These are phyloP conservation scores for Chionodraco myersi DNA, from an alignment of 2,113 vertebrate species.

Conservation along the genomic window DNA sequence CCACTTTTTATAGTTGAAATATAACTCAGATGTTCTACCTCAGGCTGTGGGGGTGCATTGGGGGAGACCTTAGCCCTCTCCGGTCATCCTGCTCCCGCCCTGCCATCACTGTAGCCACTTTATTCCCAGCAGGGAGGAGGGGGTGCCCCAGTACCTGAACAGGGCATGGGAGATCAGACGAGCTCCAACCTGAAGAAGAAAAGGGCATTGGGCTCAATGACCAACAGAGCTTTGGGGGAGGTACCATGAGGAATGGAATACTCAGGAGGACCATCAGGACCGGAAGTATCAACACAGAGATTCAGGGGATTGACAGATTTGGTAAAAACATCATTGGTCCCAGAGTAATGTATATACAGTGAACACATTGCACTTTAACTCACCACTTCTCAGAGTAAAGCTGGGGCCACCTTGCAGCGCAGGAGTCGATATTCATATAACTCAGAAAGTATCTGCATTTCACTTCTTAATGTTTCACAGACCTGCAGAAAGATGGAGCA, in stretches of 20 bases:
- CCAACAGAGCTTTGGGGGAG: neutral
- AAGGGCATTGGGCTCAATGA: neutral
- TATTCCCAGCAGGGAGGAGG: constrained; percentile 81
- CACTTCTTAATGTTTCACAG: fast-evolving
- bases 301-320: constrained; percentile 93
- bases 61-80: constrained; percentile 49
- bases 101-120: constrained; percentile 89
- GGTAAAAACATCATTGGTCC: constrained; percentile 81
- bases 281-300: constrained; percentile 66
- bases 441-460: constrained; percentile 31
- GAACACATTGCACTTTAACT: neutral
- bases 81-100: constrained; percentile 74
- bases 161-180: constrained; percentile 97
- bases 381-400: constrained; percentile 98
- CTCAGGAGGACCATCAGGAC: constrained; percentile 80
- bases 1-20: too few species aligned
- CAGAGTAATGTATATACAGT: neutral
- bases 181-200: constrained; percentile 88
- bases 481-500: constrained; percentile 21
- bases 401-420: constrained; percentile 95
- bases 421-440: constrained; percentile 86
- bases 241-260: neutral
- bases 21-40: constrained; percentile 69
- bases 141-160: constrained; percentile 93
- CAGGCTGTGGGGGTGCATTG: constrained; percentile 77